Base-by-base conservation (phyloP, 1,140 invertebrate genomes). In the Gonatopus flavifemur region DNA sequence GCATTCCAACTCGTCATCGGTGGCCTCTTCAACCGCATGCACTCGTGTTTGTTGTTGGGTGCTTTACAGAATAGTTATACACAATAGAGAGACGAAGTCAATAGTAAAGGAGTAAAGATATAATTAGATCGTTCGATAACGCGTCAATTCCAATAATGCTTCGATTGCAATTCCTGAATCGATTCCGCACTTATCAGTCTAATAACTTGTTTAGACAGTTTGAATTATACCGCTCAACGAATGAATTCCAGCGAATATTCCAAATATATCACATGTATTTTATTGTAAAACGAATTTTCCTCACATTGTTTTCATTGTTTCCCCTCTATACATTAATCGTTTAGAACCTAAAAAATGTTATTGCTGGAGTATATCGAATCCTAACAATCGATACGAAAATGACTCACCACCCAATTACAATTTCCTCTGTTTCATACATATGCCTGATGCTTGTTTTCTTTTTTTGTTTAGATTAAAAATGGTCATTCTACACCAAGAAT, bases 401-500 rank as follows among this genome's bases (percentile, higher is more conserved):
- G 51, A 53, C 53, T 48, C 28, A 15, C n/a, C n/a, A n/a, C 46
- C 53, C 46, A 43, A 45, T 64, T 62, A 42, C 45, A 62, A 61
- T 49, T 48, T 39, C 38, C 20, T 55, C 48, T 45, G 55, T 43
- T 54, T 38, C n/a, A n/a, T n/a, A n/a, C n/a, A n/a, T n/a, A n/a
- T n/a, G n/a, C n/a, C 37, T 53, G 16, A 50, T 52, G n/a, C n/a
- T n/a, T n/a, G n/a, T 21, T 16, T 24, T 43, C n/a, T 33, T 12
- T 18, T 24, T 31, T 19, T 22, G 5, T 31, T 31, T 36, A 54
- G 43, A 60, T 64, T 55, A 61, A 53, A 57, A 65, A 55, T 72
- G 70, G 69, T 72, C 67, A 57, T 72, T 72, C 62, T 71, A 70
- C 64, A 57, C 62, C 61, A 64, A 42, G 51, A 64, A 57, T 62